Base-by-base conservation (phyloP, 2,797 vertebrate species). In the Lacerta bilineata region DNA sequence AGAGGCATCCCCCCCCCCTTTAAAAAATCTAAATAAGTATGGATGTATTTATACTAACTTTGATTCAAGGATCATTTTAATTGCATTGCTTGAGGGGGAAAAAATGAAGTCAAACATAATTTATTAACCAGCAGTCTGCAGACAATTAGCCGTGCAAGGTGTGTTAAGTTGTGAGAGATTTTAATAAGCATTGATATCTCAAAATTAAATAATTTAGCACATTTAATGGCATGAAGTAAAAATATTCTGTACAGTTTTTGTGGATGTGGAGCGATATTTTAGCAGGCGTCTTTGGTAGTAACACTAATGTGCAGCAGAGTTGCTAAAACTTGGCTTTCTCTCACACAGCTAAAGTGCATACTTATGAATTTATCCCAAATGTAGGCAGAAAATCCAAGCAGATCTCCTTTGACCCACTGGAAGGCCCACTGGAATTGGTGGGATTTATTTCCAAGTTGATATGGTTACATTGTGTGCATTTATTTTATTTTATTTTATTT, bases 141-240 rank as follows among this genome's bases (percentile, higher is more conserved):
- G 79, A 89, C 84, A 86, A 81, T 85, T 85, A 81, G 76, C 76
- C 88, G 43, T 86, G 79, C 61, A 82, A 86, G 84, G 88, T 89
- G 78, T 89, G 79, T 75, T 86, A 82, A 69, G 27, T 76, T 89
- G 43, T 76, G 71, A 86, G 61, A 86, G 59, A 66, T 82, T 86
- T 89, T 89, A 89, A 89, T 86, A 86, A 89, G 79, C 71, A 77
- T 81, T 89, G 71, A 89, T 89, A 77, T 86, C 46, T 76, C 79
- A 82, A 82, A 64, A 86, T 69, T 89, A 77, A 85, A 89, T 76
- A 77, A 86, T 86, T 86, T 89, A 89, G 59, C 18, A 82, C 79
- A 27, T 59, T 55, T 77, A 86, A 86, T 86, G 46, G 72, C 46
- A 64, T 41, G 27, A 50, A 43, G 27, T 39, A 36, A 84, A 71